Percentiles rank a stretch among this genome's conserved stretches.
These are phyloP conservation scores for Lota lota DNA, from an alignment of 2,113 vertebrate genomes.

Conservation along the genomic window DNA sequence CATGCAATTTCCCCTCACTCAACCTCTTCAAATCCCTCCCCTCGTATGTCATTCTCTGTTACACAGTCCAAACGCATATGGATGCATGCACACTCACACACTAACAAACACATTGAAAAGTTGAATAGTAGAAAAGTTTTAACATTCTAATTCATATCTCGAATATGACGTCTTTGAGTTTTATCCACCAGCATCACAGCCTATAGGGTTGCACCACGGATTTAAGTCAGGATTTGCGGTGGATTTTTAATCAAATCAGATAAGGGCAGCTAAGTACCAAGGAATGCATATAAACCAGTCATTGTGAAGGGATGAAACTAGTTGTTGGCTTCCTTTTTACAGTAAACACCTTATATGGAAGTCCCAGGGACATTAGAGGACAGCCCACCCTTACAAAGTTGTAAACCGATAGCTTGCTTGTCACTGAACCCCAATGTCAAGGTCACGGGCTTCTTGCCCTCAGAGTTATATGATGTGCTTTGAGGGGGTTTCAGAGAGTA, in stretches of 20 bases:
- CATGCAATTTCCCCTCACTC: constrained; percentile 63
- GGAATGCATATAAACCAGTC: not conserved
- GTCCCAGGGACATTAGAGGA: constrained; percentile 36
- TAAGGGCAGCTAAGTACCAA: not conserved
- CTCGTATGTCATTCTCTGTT: constrained; percentile 14
- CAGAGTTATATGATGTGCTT: constrained; percentile 62
- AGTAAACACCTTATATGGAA: constrained; percentile 27
- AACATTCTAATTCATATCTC: constrained; percentile 10
- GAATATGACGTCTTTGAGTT: not conserved
- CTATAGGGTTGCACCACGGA: not conserved
- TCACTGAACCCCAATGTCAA: constrained; percentile 55
- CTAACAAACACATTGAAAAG: not conserved
- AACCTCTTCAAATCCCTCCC: constrained; percentile 42
- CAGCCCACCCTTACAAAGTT: constrained; percentile 32
- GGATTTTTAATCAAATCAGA: constrained; percentile 15
- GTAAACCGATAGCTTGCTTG: constrained; percentile 56
- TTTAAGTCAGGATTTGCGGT: not conserved
- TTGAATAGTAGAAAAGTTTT: not conserved
- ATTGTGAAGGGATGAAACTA: constrained; percentile 5
- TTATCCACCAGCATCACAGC: not conserved
- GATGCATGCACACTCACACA: not conserved
- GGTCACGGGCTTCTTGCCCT: constrained; percentile 51
- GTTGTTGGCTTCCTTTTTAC: constrained; percentile 13
- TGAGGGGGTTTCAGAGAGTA: constrained; percentile 28
- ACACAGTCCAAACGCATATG: constrained; percentile 16